Base-by-base conservation (phyloP, 2,797 vertebrate species). In the Delichon dasypus region DNA sequence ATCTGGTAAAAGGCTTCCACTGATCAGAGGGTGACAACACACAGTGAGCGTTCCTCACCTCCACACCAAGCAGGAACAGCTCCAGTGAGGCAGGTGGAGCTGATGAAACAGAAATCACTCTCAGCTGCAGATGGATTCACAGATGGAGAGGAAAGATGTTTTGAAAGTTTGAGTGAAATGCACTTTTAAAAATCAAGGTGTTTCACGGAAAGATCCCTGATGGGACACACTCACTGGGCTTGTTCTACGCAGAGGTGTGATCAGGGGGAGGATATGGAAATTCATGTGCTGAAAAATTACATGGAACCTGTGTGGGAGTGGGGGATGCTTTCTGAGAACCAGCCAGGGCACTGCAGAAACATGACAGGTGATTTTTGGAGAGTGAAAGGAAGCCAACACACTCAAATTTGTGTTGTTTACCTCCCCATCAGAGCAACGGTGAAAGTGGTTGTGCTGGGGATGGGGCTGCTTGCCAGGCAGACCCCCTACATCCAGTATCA, bases 241-340 rank as follows among this genome's bases (percentile, higher is more conserved):
- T 62, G 61, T 62, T 84, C 57, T 73, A 18, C 2, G 9, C 17
- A 0, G 2, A 53, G 29, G n/a, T 67, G 51, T 51, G 36, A 53
- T 18, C 7, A 34, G 11, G 45, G 16, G 42, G 47, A 79, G 51
- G 48, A 50, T 16, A 5, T 22, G 22, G 75, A 85, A 60, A 55
- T 18, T 40, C 23, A 34, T 7, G 40, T 47, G 44, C n/a, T 54
- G 77, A 84, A 68, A 70, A n/a, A 40, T 62, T 32, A 51, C 44
- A 65, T 1, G 3, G 66, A 66, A 40, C 29, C 30, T 22, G 29
- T 40, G 48, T 38, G 57, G 34, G 65, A 80, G 44, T 0, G 0
- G 11, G 23, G 8, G 7, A 15, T 50, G 36, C 25, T 48, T 86
- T 30, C 81, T 58, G 57, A 61, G 68, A 80, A 53, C 13, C 14